These are phyloP conservation scores for Camponotus vicinus DNA, from an alignment of 1,140 invertebrate genomes.

Conservation along the genomic window DNA sequence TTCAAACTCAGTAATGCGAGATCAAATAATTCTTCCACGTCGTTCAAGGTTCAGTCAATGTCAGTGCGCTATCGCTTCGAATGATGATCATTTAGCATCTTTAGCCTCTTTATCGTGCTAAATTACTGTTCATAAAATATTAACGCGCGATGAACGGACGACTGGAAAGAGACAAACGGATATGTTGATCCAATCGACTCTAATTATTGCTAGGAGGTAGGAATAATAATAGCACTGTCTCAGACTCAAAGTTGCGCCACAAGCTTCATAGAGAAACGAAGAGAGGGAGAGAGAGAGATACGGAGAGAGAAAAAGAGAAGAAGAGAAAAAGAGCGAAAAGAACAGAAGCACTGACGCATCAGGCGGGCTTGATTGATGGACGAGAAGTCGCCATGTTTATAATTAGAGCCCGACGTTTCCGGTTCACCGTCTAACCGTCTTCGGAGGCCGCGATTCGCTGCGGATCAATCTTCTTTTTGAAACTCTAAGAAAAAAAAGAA, in stretches of 20 bases:
- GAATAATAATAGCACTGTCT: constrained; percentile 76
- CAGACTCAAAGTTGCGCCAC: constrained; percentile 68
- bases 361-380: constrained; percentile 80
- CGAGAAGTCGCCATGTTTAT: constrained; percentile 81
- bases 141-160: background rate
- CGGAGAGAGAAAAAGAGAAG: constrained; percentile 33
- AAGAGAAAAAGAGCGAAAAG: constrained; percentile 60
- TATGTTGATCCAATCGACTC: constrained; percentile 68
- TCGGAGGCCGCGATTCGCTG: constrained; percentile 20
- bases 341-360: constrained; percentile 57
- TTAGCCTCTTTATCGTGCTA: background rate
- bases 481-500: no score
- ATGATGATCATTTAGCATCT: constrained; percentile 33
- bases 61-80: background rate
- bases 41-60: background rate
- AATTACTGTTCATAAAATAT: constrained; percentile 34
- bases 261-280: background rate
- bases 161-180: constrained; percentile 26
- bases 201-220: constrained; percentile 75
- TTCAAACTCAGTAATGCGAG: background rate
- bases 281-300: background rate
- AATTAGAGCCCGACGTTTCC: constrained; percentile 84
- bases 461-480: constrained; percentile 42
- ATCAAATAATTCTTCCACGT: background rate
- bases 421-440: constrained; percentile 62